phyloP scores from a whole-genome alignment of 2,113 vertebrate species.

The Syrmaticus mikado region DNA sequence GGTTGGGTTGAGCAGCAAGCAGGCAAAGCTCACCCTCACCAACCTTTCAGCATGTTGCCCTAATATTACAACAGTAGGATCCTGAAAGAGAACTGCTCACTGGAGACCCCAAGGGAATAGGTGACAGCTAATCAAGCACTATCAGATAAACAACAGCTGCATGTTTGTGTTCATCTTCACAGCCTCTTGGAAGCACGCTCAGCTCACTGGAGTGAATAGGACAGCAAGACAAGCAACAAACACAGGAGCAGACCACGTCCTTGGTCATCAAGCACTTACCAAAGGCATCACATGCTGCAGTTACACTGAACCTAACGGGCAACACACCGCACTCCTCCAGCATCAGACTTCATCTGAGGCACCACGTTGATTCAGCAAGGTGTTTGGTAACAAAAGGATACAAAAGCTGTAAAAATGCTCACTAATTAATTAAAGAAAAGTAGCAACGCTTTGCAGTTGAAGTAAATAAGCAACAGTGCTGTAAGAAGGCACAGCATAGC shows the following conservation, averaged over 20 bases:
- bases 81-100: not conserved
- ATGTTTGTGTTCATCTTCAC: not conserved
- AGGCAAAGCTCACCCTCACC: rapidly evolving
- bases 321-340: rapidly evolving
- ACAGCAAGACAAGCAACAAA: not conserved
- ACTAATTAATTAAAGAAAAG: not conserved
- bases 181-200: not conserved
- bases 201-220: not conserved
- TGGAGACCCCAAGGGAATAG: rapidly evolving
- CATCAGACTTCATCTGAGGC: not conserved
- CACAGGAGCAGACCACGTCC: not conserved
- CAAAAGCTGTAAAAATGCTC: not conserved
- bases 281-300: not conserved
- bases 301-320: not conserved
- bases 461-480: not conserved
- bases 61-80: rapidly evolving
- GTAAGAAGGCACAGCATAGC: not conserved
- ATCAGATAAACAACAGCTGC: not conserved
- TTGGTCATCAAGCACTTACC: not conserved
- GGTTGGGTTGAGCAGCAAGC: not conserved
- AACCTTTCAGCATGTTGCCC: not conserved
- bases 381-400: not conserved
- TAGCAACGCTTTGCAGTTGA: not conserved
- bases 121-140: rapidly evolving
- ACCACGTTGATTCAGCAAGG: rapidly evolving